Evolutionary conservation across 1,140 invertebrate species (phyloP).

Genomic region (Cotesia chilonis): DNA sequence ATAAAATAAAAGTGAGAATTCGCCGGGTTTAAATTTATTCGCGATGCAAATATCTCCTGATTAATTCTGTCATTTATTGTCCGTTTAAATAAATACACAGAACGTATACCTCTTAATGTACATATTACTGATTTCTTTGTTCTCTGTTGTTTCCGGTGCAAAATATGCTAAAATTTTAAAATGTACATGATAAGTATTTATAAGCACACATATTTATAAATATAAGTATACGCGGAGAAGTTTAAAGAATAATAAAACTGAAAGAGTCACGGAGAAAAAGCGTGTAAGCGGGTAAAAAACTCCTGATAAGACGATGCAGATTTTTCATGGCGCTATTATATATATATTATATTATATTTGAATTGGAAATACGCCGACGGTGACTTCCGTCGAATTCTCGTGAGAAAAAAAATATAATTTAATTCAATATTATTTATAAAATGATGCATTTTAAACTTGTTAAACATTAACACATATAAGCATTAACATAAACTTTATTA

Average conservation of each 20-base stretch:
- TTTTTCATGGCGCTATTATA: neutral
- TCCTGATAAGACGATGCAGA: neutral
- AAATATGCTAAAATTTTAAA: slow-evolving; percentile 11
- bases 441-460: slow-evolving; percentile 2
- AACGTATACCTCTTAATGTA: neutral
- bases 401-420: slow-evolving; percentile 8
- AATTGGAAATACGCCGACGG: slow-evolving; percentile 18
- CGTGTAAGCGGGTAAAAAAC: neutral
- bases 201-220: neutral
- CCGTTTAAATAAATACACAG: slow-evolving; percentile 5
- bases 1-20: neutral
- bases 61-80: slow-evolving; percentile 22
- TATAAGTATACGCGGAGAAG: neutral
- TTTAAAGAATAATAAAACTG: slow-evolving; percentile 9
- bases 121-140: slow-evolving; percentile 8
- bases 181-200: neutral
- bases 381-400: slow-evolving; percentile 13
- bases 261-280: neutral
- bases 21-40: neutral
- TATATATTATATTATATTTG: slow-evolving; percentile 6
- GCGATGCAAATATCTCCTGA: slow-evolving; percentile 17
- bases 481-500: neutral
- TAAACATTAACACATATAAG: slow-evolving; percentile 1
- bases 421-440: slow-evolving; percentile 5
- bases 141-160: slow-evolving; percentile 4